A percentile compares a stretch with the other conserved stretches of the same genome.
Evolutionary conservation across 2,888 invertebrate species (phyloP).

Genomic region (Agrochola litura): DNA sequence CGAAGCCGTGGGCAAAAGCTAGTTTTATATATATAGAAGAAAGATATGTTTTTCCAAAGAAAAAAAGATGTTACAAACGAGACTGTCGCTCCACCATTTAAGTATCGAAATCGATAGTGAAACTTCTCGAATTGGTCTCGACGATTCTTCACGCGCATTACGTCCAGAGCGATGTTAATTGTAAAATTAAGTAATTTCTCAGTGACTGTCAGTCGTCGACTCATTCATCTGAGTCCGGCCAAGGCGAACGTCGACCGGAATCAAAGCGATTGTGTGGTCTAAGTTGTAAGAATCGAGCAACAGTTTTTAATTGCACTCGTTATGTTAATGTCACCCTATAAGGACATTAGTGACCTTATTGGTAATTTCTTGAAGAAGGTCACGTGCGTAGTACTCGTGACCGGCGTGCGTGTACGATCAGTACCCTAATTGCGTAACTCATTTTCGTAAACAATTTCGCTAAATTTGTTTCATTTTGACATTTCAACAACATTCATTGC

Average conservation of each 20-base stretch:
- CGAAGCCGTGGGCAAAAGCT: too few relatives aligned
- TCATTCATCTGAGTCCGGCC: constrained; percentile 69
- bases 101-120: constrained; percentile 50
- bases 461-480: too few relatives aligned
- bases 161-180: constrained; percentile 65
- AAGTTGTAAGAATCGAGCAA: not conserved
- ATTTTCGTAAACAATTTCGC: too few relatives aligned
- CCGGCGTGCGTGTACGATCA: too few relatives aligned
- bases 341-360: too few relatives aligned
- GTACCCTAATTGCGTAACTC: too few relatives aligned
- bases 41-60: not conserved
- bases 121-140: constrained; percentile 56
- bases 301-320: too few relatives aligned
- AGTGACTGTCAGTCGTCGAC: constrained; percentile 60
- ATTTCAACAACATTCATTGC: too few relatives aligned
- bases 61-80: not conserved
- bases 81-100: not conserved
- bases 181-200: constrained; percentile 72
- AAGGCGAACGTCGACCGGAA: constrained; percentile 70
- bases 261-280: constrained; percentile 45
- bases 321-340: too few relatives aligned
- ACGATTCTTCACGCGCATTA: constrained; percentile 61
- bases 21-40: too few relatives aligned
- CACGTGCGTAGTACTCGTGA: too few relatives aligned
- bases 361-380: too few relatives aligned